Base-by-base conservation (phyloP, 1,140 invertebrate species). In the Holcopasites calliopsidis region DNA sequence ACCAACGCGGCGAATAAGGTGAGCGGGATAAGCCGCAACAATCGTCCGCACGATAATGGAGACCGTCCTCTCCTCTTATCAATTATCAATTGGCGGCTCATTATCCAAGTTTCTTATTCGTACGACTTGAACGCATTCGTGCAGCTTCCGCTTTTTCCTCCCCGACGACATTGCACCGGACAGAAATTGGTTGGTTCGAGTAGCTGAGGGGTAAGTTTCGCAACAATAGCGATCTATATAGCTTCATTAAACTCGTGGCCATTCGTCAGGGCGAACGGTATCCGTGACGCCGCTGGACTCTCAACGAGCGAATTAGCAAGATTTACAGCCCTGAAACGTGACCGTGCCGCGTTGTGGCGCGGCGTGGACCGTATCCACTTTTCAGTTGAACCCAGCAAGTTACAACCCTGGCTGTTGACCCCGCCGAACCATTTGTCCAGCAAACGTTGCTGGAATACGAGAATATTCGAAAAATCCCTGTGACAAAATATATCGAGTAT, bases 281-380 rank as follows among this genome's bases (percentile, higher is more conserved):
- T 86, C 82, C 78, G 78, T 66, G 83, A 85, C 79, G 72, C 79
- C 68, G 85, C 76, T 79, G 79, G 80, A 85, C 74, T 85, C 77
- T 85, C 80, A 72, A 85, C 84, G 75, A 88, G 79, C 83, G 85
- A 86, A 88, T 88, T 86, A 88, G 79, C 71, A 75, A 85, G 86
- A 88, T 88, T 88, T 88, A 88, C 83, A 83, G 77, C 70, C 60
- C 62, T 52, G 42, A 71, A 54, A 85, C 86, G 85, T 87, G 85
- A 87, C 80, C 84, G 72, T 77, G 82, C 47, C 81, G 60, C 80
- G 82, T 82, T 76, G n/a, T 66, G 76, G 47, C 65, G 76, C 42
- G 47, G 78, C 77, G 81, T 70, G 55, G 82, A 82, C 79, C 65
- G 72, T 82, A 82, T 81, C 80, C 71, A 83, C 85, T 82, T 79